phyloP scores from a whole-genome alignment of 2,113 vertebrate species.

The Suricata suricatta region DNA sequence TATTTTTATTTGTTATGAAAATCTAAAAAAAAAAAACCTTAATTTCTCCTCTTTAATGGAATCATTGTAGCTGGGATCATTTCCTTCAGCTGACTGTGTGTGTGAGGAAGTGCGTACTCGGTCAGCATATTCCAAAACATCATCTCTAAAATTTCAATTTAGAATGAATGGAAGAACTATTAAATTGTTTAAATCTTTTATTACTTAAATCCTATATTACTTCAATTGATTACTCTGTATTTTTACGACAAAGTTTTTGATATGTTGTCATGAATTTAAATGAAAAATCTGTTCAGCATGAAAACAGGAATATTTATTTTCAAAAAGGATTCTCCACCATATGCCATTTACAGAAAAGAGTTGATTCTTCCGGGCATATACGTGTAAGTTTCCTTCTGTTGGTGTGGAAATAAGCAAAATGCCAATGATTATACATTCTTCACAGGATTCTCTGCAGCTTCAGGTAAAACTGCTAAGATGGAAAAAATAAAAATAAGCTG shows the following conservation, averaged over 20 bases:
- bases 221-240: background rate
- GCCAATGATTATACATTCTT: background rate
- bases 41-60: background rate
- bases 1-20: background rate
- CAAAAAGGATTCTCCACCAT: background rate
- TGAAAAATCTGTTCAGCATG: background rate
- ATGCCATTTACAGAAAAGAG: conserved; percentile 41
- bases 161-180: background rate
- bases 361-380: background rate
- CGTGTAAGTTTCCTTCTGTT: background rate
- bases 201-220: background rate
- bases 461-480: conserved; percentile 13
- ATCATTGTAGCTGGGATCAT: background rate
- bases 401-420: background rate
- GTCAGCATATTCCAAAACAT: background rate
- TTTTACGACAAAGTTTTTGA: background rate
- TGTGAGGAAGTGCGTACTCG: background rate
- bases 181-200: background rate
- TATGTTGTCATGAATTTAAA: conserved; percentile 13
- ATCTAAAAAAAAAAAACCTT: background rate
- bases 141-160: conserved; percentile 12
- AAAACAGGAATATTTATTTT: conserved; percentile 23
- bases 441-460: background rate
- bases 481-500: background rate
- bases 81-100: background rate